Base-by-base conservation (phyloP, 1,140 invertebrate species). In the Oppia nitens region DNA sequence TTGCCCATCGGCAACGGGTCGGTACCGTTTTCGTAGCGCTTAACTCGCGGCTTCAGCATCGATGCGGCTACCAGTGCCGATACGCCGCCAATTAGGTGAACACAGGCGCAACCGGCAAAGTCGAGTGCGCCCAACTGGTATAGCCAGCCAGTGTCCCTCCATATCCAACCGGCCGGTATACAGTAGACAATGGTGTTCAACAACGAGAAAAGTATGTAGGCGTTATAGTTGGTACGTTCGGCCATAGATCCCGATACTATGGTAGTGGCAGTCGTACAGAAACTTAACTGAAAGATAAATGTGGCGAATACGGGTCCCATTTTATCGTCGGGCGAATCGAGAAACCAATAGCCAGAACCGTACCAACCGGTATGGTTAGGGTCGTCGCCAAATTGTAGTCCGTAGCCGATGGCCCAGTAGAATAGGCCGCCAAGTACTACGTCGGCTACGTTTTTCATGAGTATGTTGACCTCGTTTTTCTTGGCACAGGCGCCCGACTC, bases 391-490 rank as follows among this genome's bases (percentile, higher is more conserved):
- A 91, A 94, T 51, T 86, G 90, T 67, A 94, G 76, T 0, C 84
- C 87, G 70, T 87, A 96, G 0, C 90, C 90, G 67, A 93, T 91
- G 12, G 87, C 75, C 90, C 91, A 96, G 72, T 93, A 95, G 0
- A 87, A 91, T 4, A 91, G 69, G 53, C 87, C 91, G 17, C 90
- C 90, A 2, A 94, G 76, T 6, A 90, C 84, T 55, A 96, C 87
- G 64, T 93, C 88, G 1, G 87, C 85, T 0, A 91, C 80, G 67
- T 93, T 93, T 70, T 92, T 60, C 83, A 92, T 88, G 88, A 93
- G 92, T n/a, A 92, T 92, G 66, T 92, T 92, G 0, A 90, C 87
- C 76, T 93, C 88, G 66, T 93, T 92, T 72, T 92, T 92, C 29
- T 87, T 77, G 0, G 87, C 90, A 0, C 91, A 88, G 64, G 86